Evolutionary conservation across 2,888 invertebrate genomes (phyloP).

Genomic region (Patella caerulea): DNA sequence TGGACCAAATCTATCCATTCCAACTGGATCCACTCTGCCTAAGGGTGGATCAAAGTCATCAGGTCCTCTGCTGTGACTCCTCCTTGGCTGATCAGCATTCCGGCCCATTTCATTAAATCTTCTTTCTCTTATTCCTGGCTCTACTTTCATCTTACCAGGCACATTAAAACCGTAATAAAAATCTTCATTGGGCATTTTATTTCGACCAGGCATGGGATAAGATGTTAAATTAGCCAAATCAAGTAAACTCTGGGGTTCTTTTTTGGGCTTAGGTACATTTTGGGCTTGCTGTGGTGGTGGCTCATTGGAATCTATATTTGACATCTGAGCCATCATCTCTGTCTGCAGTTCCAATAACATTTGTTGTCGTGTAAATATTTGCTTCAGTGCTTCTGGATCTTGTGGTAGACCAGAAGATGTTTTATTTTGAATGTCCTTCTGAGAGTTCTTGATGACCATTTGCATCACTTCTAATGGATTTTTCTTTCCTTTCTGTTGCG

Average conservation of each 20-base stretch:
- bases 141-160: not conserved
- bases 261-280: not conserved
- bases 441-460: slow-evolving; percentile 1
- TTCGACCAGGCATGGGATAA: too few species aligned
- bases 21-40: not conserved
- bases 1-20: not conserved
- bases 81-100: too few species aligned
- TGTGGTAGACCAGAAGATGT: not conserved
- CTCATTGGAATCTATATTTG: not conserved
- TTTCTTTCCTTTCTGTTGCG: not conserved
- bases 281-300: not conserved
- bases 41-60: too few species aligned
- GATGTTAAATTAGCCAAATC: too few species aligned
- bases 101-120: not conserved
- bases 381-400: slow-evolving; percentile 1
- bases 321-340: not conserved
- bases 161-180: slow-evolving; percentile 3
- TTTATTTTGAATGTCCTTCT: not conserved
- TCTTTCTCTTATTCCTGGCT: not conserved
- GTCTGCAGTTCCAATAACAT: not conserved
- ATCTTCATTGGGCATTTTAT: not conserved
- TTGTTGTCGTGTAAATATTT: not conserved
- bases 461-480: slow-evolving; percentile 5
- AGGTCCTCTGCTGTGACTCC: too few species aligned
- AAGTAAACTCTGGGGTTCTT: not conserved